These are phyloP conservation scores for Dusona sp. DNA, from an alignment of 2,888 invertebrate genomes.

Conservation along the genomic window DNA sequence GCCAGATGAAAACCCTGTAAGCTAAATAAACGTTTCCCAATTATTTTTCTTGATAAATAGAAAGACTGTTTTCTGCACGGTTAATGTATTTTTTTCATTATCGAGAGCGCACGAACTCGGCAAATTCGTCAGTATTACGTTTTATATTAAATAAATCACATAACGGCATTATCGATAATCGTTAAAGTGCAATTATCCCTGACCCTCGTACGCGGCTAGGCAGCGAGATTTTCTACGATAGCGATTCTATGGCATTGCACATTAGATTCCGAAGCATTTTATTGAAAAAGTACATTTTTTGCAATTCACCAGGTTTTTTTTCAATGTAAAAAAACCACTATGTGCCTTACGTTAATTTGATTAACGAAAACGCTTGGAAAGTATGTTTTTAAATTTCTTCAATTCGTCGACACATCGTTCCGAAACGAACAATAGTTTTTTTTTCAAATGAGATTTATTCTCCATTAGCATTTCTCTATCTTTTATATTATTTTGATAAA, in stretches of 20 bases:
- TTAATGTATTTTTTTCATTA: background rate
- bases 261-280: background rate
- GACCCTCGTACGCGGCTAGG: conserved; percentile 1
- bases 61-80: background rate
- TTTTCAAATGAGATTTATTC: background rate
- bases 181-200: conserved; percentile 59
- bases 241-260: background rate
- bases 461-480: background rate
- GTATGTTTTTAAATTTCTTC: background rate
- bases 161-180: conserved; percentile 24
- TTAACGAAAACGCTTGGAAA: background rate
- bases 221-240: background rate
- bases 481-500: background rate
- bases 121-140: background rate
- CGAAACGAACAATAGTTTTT: background rate
- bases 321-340: background rate
- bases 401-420: background rate
- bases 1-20: background rate
- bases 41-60: background rate
- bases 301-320: background rate
- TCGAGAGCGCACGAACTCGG: background rate
- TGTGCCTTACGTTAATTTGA: background rate
- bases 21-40: background rate
- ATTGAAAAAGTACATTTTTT: background rate
- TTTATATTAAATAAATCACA: background rate